Base-by-base conservation (phyloP, 1,140 invertebrate species). In the Monomorium pharaonis region DNA sequence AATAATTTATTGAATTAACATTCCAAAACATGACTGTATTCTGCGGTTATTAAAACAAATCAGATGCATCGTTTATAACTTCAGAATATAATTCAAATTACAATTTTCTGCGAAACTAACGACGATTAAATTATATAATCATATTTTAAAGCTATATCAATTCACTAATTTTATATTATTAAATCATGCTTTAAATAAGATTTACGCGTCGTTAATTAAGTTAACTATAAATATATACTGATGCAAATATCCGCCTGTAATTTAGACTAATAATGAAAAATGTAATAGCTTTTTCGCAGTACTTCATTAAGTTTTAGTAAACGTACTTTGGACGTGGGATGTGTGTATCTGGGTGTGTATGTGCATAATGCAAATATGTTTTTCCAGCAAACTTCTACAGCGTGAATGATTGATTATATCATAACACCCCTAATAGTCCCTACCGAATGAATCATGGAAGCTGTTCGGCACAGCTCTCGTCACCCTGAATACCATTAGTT, bases 331-430 rank as follows among this genome's bases (percentile, higher is more conserved):
- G 24, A 24, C 24, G 33, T 30, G 42, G 49, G 67, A 65, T 65
- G n/a, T 18, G 33, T 67, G 10, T 16, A 10, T 18, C 6, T 47
- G 42, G 10, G 12, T 47, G 10, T 44, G 37, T 63, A 18, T 30
- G 42, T 47, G 62, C 76, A 63, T 63, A 80, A 67, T 58, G 56
- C 74, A 62, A 76, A 77, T 77, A 77, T 63, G 62, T 67, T 67
- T 77, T 80, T 80, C 76, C 44, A 69, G 24, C 76, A 54, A 62
- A 69, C 44, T 67, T 80, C 44, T 10, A 51, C 30, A 16, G 56
- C 37, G 62, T 37, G 44, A 80, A 80, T 80, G 76, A 80, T 80
- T 80, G 62, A 80, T 80, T 33, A 80, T 65, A 51, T 67, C 60
- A 51, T 67, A 80, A 69, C 76, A 67, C n/a, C 44, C 21, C 44